Base-by-base conservation (phyloP, 1,140 invertebrate genomes). In the Harpegnathos saltator region DNA sequence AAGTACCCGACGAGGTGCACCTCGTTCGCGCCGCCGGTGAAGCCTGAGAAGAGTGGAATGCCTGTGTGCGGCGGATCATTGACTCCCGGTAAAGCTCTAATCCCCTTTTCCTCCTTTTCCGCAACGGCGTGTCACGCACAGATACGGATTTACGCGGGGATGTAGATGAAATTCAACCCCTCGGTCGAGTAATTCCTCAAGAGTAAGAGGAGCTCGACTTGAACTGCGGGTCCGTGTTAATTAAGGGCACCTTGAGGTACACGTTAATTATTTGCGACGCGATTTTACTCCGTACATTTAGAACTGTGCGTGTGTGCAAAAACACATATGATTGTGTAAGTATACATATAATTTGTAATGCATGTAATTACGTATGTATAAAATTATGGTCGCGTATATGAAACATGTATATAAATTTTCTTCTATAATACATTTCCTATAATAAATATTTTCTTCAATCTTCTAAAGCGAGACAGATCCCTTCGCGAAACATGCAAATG, bases 1-100 rank as follows among this genome's bases (percentile, higher is more conserved):
- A 80, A 69, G 52, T 78, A 66, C 44, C 59, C n/a, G 73, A 54
- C 14, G 24, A 75, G 44, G 38, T 7, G 52, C 75, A 69, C 52
- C 50, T 78, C 52, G 33, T 52, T 80, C 14, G 38, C 38, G 75
- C 29, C 52, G 33, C 44, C 56, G 24, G 29, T 50, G 58, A 82
- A 82, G 69, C 78, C 69, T 73, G 48, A 74, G 69, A 82, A 82
- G 59, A 63, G 71, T 74, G 56, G 58, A 82, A 82, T 74, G 69
- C 48, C 59, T 82, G 71, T 44, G 44, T 72, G 54, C 54, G 59
- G 54, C 54, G 59, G 75, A 69, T 56, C 58, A 84, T 83, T 71
- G 83, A 81, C 78, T 82, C 77, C 26, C 44, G 63, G 65, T 62
- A 84, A 82, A 80, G 33, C 74, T 22, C 44, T 71, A 71, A 71